Evolutionary conservation across 2,888 invertebrate genomes (phyloP), one percentile per base, ranked within the genome.

Genomic region (Caenorhabditis sp.): DNA sequence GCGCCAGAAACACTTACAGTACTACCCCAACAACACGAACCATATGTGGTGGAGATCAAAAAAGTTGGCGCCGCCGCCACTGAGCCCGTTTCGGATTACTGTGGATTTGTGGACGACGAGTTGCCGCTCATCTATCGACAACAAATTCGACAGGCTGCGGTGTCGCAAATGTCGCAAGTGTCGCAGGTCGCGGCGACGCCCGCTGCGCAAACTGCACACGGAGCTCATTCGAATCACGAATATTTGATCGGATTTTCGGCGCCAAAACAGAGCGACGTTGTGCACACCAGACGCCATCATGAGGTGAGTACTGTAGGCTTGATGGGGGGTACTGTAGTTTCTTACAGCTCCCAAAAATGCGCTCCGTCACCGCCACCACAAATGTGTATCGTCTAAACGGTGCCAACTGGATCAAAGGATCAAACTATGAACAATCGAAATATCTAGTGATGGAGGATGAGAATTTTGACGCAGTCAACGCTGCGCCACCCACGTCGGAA

Each of bases 321-420:
- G 36, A 5, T 12, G 12, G 5, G 36, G 5, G 36, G 5, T 12
- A 36, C 12, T 12, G 12, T 5, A 36, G 5, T 8, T 36, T 36
- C 12, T 36, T 36, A 36, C 36, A 59, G 89, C 89, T 64, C 89
- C 90, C 83, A 82, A 92, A 92, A 1, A 99, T 90, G 81, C 94
- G 93, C 88, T 99, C 97, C 0, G 97, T 99, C 17, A 99, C 90
- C 87, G 97, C 96, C 0, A 43, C 43, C 14, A 3, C 43, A 2
- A 43, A 43, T 14, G 8, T 10, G 6, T 43, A 12, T 14, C 43
- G 43, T 17, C 17, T 43, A 2, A 43, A 43, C 43, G 43, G 43
- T 3, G 14, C 43, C 12, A 43, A 43, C 14, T 43, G 43, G 43
- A 43, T 43, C 12, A 43, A 43, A 17, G 43, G 43, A 3, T 43